phyloP scores from a whole-genome alignment of 2,113 vertebrate genomes.

The Aegithalos caudatus region DNA sequence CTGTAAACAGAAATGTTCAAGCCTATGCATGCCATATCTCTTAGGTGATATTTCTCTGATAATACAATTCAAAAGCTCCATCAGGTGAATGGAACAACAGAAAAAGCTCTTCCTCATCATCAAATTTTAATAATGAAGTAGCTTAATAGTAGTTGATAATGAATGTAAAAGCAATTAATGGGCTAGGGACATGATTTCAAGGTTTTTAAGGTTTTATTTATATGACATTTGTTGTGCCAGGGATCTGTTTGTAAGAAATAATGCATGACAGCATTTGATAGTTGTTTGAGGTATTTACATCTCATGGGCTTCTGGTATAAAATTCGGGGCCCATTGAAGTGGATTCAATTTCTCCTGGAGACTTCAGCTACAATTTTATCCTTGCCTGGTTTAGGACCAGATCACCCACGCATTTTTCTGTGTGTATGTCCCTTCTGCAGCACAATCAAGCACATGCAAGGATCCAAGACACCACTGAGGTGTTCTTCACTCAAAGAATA shows the following conservation, averaged over 20 bases:
- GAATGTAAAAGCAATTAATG: not conserved
- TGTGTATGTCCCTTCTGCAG: not conserved
- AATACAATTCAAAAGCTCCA: not conserved
- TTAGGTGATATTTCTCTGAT: conserved; percentile 7
- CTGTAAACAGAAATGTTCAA: conserved; percentile 11
- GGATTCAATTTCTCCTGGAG: not conserved
- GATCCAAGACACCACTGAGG: not conserved
- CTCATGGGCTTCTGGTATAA: not conserved
- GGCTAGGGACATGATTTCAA: not conserved
- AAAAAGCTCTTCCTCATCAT: not conserved
- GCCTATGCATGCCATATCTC: not conserved
- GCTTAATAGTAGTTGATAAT: not conserved
- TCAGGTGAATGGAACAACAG: not conserved
- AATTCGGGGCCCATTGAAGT: not conserved
- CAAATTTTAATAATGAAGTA: not conserved
- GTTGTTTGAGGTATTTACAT: not conserved
- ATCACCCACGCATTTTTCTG: not conserved
- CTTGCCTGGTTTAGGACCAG: not conserved
- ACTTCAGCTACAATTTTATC: not conserved
- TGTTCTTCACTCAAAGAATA: not conserved
- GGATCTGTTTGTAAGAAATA: not conserved
- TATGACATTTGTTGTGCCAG: not conserved
- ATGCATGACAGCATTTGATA: not conserved
- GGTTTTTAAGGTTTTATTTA: not conserved
- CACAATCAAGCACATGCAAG: not conserved